These are phyloP conservation scores for Agrochola lota DNA, from an alignment of 2,888 invertebrate genomes.

Conservation along the genomic window DNA sequence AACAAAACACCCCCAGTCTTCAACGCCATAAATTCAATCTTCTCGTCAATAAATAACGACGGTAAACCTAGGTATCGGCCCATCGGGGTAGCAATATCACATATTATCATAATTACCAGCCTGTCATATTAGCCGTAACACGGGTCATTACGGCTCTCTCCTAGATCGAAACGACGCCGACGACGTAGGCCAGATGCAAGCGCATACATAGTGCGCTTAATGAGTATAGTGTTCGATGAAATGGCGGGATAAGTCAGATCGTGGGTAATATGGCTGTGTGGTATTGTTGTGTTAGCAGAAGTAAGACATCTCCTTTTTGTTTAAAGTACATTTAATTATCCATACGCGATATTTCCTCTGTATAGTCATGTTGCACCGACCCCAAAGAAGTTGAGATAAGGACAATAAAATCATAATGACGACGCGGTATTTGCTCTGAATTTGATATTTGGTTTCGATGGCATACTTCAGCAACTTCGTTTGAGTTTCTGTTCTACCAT, in stretches of 20 bases:
- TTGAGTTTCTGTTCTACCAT: background rate
- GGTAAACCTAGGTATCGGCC: background rate
- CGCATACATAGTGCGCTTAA: slow-evolving; percentile 41
- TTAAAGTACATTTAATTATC: background rate
- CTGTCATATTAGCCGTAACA: slow-evolving; percentile 50
- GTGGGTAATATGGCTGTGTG: background rate
- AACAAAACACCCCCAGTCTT: background rate
- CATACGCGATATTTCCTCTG: background rate
- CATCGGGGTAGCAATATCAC: slow-evolving; percentile 37
- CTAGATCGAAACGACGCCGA: slow-evolving; percentile 1
- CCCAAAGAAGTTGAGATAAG: no score
- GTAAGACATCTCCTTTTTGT: background rate
- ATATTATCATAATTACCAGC: slow-evolving; percentile 54
- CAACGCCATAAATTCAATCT: slow-evolving; percentile 20
- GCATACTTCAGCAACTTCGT: background rate
- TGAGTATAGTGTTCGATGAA: slow-evolving; percentile 21
- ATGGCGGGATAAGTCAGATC: background rate
- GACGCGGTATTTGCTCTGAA: background rate
- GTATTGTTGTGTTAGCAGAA: background rate
- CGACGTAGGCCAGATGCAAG: background rate
- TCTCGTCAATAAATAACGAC: background rate
- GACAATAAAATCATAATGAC: no score
- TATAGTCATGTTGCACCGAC: no score
- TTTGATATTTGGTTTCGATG: background rate
- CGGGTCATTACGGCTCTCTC: slow-evolving; percentile 56